Evolutionary conservation across 2,797 vertebrate species (phyloP).

Genomic region (Meda fulgida): DNA sequence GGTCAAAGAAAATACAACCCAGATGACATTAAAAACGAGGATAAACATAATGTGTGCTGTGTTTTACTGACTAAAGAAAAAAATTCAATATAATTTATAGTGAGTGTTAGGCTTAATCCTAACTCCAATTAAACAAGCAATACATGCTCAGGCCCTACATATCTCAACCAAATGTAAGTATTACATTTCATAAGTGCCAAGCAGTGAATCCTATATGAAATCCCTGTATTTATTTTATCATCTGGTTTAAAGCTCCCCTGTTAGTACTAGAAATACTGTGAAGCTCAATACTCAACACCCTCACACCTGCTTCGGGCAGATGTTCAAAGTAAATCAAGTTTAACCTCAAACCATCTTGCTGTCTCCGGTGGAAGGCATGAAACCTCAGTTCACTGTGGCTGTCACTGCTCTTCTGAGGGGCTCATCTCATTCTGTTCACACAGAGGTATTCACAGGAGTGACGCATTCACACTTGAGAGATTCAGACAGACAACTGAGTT

Average conservation of each 20-base stretch:
- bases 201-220: neutral
- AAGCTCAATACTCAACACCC: slow-evolving; percentile 14
- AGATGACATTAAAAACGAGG: neutral
- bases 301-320: slow-evolving; percentile 58
- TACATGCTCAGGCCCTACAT: neutral
- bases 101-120: too few relatives aligned
- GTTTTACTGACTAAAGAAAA: neutral
- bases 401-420: neutral
- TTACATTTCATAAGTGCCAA: neutral
- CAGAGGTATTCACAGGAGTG: neutral
- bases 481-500: neutral
- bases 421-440: neutral
- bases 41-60: neutral
- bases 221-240: neutral
- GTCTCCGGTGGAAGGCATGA: slow-evolving; percentile 53
- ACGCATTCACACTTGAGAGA: neutral
- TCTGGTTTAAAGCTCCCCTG: neutral
- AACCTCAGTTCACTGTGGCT: slow-evolving; percentile 56
- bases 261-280: slow-evolving; percentile 9
- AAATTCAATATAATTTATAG: neutral
- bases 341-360: slow-evolving; percentile 42
- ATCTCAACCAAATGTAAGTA: neutral
- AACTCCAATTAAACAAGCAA: neutral
- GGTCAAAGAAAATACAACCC: neutral
- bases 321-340: slow-evolving; percentile 59